phyloP scores from a whole-genome alignment of 2,888 invertebrate species.

The Hirtodrosophila duncani region DNA sequence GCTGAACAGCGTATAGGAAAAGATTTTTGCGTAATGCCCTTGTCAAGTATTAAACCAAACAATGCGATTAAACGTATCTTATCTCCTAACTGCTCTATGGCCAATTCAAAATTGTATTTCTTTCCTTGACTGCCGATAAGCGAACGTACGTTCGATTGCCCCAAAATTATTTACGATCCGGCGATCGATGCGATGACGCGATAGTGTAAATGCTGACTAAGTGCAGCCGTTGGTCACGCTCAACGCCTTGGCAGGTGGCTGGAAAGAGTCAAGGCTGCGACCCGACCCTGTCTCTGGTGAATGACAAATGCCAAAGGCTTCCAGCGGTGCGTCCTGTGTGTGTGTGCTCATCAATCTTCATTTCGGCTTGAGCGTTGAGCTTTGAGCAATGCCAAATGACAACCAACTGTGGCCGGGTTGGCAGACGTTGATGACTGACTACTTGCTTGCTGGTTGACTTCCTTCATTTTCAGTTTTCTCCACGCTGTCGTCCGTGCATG shows the following conservation, averaged over 20 bases:
- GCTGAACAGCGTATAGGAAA: constrained; percentile 40
- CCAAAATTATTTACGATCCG: constrained; percentile 26
- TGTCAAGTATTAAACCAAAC: constrained; percentile 15
- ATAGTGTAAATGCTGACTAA: constrained; percentile 12
- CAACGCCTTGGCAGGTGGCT: neutral
- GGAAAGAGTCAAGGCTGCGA: neutral
- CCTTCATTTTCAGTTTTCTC: too few relatives aligned
- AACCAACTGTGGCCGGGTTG: constrained; percentile 1
- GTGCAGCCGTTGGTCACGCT: neutral
- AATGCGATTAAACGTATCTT: constrained; percentile 17
- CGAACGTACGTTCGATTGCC: constrained; percentile 21
- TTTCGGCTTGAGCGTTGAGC: constrained; percentile 7
- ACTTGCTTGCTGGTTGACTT: too few relatives aligned
- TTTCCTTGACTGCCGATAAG: constrained; percentile 19
- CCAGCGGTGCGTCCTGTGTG: constrained; percentile 6
- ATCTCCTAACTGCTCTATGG: constrained; percentile 16
- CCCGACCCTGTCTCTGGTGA: neutral
- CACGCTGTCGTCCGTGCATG: too few relatives aligned
- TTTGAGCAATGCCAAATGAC: too few relatives aligned
- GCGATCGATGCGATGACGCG: constrained; percentile 1
- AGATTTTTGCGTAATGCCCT: constrained; percentile 24
- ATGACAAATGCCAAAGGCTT: neutral
- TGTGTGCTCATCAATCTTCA: constrained; percentile 23
- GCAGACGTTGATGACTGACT: constrained; percentile 12
- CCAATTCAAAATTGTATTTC: constrained; percentile 2